These are phyloP conservation scores for Antheraea mylitta DNA, from an alignment of 1,140 invertebrate genomes.

Conservation along the genomic window DNA sequence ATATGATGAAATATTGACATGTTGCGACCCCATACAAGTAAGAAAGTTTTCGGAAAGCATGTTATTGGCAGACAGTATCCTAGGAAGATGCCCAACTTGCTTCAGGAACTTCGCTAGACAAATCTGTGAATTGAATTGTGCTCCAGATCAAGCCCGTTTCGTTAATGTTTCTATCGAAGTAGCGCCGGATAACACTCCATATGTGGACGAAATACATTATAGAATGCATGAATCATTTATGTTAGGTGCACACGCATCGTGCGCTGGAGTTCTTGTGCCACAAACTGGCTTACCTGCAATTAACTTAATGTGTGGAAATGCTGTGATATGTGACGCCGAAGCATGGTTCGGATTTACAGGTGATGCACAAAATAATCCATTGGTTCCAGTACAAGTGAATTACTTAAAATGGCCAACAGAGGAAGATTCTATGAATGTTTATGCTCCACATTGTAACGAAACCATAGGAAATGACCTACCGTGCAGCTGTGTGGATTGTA, in stretches of 20 bases:
- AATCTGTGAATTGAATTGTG: slow-evolving; percentile 83
- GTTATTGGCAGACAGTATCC: slow-evolving; percentile 76
- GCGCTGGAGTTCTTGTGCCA: slow-evolving; percentile 81
- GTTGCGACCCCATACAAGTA: slow-evolving; percentile 79
- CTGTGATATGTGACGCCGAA: slow-evolving; percentile 74
- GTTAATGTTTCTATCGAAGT: slow-evolving; percentile 42
- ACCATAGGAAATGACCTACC: slow-evolving; percentile 77
- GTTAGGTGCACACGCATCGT: slow-evolving; percentile 83
- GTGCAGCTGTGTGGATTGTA: slow-evolving; percentile 91
- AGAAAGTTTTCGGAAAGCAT: slow-evolving; percentile 67
- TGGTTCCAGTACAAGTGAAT: slow-evolving; percentile 84
- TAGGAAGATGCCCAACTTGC: slow-evolving; percentile 82
- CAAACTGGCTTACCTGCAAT: slow-evolving; percentile 84
- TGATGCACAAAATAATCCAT: slow-evolving; percentile 50
- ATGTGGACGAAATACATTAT: slow-evolving; percentile 79
- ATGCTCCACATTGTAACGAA: slow-evolving; percentile 80
- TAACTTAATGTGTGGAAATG: slow-evolving; percentile 84
- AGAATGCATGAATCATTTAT: slow-evolving; percentile 81
- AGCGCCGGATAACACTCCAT: slow-evolving; percentile 28
- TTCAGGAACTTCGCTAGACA: slow-evolving; percentile 78
- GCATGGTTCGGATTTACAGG: slow-evolving; percentile 84
- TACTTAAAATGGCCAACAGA: slow-evolving; percentile 73
- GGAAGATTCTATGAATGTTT: slow-evolving; percentile 75
- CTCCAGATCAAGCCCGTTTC: slow-evolving; percentile 79
- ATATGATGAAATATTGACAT: slow-evolving; percentile 53